These are phyloP conservation scores for Misgurnus mizolepis DNA, from an alignment of 2,113 vertebrate species.

Conservation along the genomic window DNA sequence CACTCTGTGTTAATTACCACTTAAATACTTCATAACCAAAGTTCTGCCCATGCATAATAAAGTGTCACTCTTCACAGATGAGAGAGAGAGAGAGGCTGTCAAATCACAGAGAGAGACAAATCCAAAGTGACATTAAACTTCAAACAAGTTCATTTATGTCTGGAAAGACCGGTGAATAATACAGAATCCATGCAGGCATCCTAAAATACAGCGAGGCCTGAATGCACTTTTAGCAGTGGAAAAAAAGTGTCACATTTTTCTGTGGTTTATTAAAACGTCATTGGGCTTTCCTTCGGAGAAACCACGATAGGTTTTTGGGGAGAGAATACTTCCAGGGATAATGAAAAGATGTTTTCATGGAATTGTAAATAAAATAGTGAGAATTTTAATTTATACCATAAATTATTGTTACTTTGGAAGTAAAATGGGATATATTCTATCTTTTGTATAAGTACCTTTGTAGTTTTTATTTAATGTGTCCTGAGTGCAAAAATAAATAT, in stretches of 20 bases:
- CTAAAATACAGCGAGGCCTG: constrained; percentile 50
- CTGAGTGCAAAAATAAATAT: constrained; percentile 78
- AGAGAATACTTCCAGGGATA: constrained; percentile 33
- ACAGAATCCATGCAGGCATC: constrained; percentile 55
- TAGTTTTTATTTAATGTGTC: constrained; percentile 82
- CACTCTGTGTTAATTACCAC: constrained; percentile 63
- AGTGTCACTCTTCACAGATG: constrained; percentile 30
- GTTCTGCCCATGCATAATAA: constrained; percentile 60
- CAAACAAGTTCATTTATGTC: constrained; percentile 65
- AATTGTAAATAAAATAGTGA: constrained; percentile 79
- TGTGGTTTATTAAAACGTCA: constrained; percentile 52
- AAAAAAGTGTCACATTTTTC: constrained; percentile 45
- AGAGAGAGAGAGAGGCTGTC: background rate
- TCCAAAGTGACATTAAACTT: constrained; percentile 64
- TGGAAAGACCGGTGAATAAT: constrained; percentile 65
- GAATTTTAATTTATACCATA: constrained; percentile 84
- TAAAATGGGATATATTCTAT: constrained; percentile 81
- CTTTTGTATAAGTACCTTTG: constrained; percentile 80
- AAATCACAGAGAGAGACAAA: constrained; percentile 56
- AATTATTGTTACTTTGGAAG: constrained; percentile 83
- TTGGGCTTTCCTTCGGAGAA: constrained; percentile 48
- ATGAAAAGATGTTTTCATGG: constrained; percentile 61
- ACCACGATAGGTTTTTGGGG: constrained; percentile 36
- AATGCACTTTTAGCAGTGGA: constrained; percentile 48
- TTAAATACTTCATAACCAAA: constrained; percentile 57